Conservation (phyloP, 1,140 invertebrate genomes). For the Eulimnadia texana region DNA sequence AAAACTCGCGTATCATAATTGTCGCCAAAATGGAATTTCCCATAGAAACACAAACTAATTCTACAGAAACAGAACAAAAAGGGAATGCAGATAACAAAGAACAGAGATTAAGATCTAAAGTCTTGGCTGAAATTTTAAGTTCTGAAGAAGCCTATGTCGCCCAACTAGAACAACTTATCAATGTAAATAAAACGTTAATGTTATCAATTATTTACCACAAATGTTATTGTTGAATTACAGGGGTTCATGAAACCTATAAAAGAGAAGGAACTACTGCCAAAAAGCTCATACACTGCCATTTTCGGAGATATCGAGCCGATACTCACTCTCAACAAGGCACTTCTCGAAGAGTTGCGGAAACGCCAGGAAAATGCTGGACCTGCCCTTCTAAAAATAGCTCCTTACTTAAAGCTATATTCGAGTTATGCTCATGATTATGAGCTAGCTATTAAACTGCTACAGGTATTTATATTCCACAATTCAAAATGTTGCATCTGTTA, state of each 20-base stretch:
- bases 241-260: slow-evolving; percentile 50
- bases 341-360: slow-evolving; percentile 44
- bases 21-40: too few relatives aligned
- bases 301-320: slow-evolving; percentile 57
- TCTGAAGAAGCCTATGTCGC: slow-evolving; percentile 53
- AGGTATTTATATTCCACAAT: slow-evolving; percentile 20
- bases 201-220: neutral
- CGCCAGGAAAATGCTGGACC: slow-evolving; percentile 42
- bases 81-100: slow-evolving; percentile 31
- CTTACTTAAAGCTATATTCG: slow-evolving; percentile 62
- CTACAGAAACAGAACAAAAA: too few relatives aligned
- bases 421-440: slow-evolving; percentile 61
- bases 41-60: too few relatives aligned
- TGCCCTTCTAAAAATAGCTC: slow-evolving; percentile 52
- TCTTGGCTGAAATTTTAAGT: slow-evolving; percentile 49
- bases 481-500: slow-evolving; percentile 1
- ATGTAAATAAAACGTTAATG: slow-evolving; percentile 29
- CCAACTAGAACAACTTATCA: slow-evolving; percentile 48
- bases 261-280: slow-evolving; percentile 40
- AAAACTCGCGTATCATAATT: too few relatives aligned
- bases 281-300: slow-evolving; percentile 37
- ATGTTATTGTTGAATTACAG: slow-evolving; percentile 27
- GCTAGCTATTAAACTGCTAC: slow-evolving; percentile 34
- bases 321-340: slow-evolving; percentile 51
- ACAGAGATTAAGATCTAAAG: slow-evolving; percentile 34